These are phyloP conservation scores for Enoplolaimus lenunculus DNA, from an alignment of 2,888 invertebrate species.

Conservation along the genomic window DNA sequence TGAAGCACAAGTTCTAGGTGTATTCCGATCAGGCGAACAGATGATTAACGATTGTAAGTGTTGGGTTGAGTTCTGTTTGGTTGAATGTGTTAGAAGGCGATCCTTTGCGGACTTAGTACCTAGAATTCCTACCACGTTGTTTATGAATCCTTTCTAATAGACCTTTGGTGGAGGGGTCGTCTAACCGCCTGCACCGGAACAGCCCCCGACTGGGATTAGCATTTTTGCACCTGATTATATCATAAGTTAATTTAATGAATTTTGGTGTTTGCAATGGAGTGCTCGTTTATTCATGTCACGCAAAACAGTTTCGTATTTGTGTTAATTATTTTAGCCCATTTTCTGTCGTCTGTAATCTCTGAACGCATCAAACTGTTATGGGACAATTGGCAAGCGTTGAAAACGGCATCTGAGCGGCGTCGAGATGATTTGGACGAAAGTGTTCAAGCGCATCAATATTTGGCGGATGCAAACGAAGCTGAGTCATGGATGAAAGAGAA, in stretches of 20 bases:
- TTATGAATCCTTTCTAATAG: no score
- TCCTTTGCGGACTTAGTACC: background rate
- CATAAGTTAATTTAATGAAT: no score
- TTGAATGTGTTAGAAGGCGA: background rate
- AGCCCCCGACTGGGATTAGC: no score
- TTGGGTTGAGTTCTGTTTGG: background rate
- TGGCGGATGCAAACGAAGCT: conserved; percentile 99
- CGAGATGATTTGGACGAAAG: conserved; percentile 95
- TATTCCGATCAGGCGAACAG: conserved; percentile 72
- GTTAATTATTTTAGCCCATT: conserved; percentile 54
- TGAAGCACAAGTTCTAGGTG: conserved; percentile 76
- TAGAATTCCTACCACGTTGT: background rate
- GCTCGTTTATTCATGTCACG: no score
- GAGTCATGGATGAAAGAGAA: conserved; percentile 98
- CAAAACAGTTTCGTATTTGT: no score
- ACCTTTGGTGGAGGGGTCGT: no score
- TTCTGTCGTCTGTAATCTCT: conserved; percentile 86
- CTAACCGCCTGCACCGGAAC: no score
- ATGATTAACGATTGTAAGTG: conserved; percentile 47
- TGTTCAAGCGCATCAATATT: conserved; percentile 76
- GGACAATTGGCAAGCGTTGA: conserved; percentile 79
- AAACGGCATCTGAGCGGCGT: conserved; percentile 57
- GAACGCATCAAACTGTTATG: conserved; percentile 63
- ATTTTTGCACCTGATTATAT: no score
- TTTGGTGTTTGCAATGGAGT: no score